phyloP scores from a whole-genome alignment of 2,888 invertebrate species.

The Volucella inanis region DNA sequence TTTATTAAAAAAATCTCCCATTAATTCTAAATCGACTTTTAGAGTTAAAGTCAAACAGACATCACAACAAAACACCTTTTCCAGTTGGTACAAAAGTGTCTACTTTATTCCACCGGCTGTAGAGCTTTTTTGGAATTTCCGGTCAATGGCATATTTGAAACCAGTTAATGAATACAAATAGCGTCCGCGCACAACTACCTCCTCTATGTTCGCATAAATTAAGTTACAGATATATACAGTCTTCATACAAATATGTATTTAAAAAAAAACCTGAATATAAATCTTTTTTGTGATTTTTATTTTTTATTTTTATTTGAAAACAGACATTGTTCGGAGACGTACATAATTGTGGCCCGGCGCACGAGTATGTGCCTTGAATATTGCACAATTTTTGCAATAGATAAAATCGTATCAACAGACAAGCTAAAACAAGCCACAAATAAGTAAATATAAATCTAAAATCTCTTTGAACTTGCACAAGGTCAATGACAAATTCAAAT shows the following conservation, averaged over 20 bases:
- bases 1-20: too few species aligned
- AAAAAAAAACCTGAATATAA: conserved; percentile 5
- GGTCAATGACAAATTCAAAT: conserved; percentile 61
- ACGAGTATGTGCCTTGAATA: not conserved
- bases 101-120: too few species aligned
- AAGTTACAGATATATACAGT: not conserved
- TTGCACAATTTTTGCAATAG: conserved; percentile 13
- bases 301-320: not conserved
- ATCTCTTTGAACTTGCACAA: conserved; percentile 65
- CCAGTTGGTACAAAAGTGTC: not conserved
- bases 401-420: conserved; percentile 1
- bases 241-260: not conserved
- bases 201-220: not conserved
- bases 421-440: not conserved
- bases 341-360: too few species aligned
- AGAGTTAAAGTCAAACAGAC: not conserved
- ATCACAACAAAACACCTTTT: not conserved
- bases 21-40: too few species aligned
- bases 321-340: not conserved
- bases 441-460: not conserved
- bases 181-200: not conserved
- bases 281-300: not conserved
- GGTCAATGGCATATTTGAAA: conserved; percentile 48
- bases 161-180: conserved; percentile 16
- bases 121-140: conserved; percentile 33